phyloP scores from a whole-genome alignment of 2,888 invertebrate genomes.

The Oscheius sp. region DNA sequence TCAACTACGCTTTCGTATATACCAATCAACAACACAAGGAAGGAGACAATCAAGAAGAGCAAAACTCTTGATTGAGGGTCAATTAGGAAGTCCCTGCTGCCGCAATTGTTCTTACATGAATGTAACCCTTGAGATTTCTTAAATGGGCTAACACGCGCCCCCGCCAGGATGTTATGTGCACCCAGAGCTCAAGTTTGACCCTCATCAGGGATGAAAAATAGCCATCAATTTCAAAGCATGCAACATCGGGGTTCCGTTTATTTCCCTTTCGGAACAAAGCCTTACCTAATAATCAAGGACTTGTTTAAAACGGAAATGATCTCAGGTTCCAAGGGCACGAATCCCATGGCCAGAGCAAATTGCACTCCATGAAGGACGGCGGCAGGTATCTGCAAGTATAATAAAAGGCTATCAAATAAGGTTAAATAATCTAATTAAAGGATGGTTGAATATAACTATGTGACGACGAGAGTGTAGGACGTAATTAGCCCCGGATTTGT shows the following conservation, averaged over 20 bases:
- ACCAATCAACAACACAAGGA: not conserved
- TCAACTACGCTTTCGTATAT: not conserved
- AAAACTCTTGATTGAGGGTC: slow-evolving; percentile 36
- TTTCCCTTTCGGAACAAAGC: not conserved
- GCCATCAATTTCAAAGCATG: slow-evolving; percentile 5
- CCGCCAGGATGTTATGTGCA: slow-evolving; percentile 23
- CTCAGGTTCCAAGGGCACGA: not conserved
- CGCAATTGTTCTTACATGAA: slow-evolving; percentile 36
- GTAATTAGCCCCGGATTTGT: slow-evolving; percentile 21
- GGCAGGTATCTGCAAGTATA: slow-evolving; percentile 60
- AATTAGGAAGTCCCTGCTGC: slow-evolving; percentile 32
- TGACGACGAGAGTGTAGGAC: slow-evolving; percentile 15
- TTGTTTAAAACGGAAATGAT: slow-evolving; percentile 48
- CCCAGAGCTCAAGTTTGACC: slow-evolving; percentile 20
- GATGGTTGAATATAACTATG: slow-evolving; percentile 1
- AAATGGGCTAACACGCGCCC: slow-evolving; percentile 22
- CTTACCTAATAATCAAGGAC: slow-evolving; percentile 74
- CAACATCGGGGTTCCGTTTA: not conserved
- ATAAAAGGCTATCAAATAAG: not conserved
- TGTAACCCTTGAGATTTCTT: slow-evolving; percentile 35
- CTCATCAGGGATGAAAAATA: slow-evolving; percentile 25
- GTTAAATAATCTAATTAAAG: slow-evolving; percentile 13
- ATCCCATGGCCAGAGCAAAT: slow-evolving; percentile 78
- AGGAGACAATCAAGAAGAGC: slow-evolving; percentile 7
- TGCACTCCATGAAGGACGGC: slow-evolving; percentile 84